Percentiles rank a stretch among this genome's conserved stretches.
phyloP scores from a whole-genome alignment of 2,888 invertebrate species.

The Hirtodrosophila cameraria region DNA sequence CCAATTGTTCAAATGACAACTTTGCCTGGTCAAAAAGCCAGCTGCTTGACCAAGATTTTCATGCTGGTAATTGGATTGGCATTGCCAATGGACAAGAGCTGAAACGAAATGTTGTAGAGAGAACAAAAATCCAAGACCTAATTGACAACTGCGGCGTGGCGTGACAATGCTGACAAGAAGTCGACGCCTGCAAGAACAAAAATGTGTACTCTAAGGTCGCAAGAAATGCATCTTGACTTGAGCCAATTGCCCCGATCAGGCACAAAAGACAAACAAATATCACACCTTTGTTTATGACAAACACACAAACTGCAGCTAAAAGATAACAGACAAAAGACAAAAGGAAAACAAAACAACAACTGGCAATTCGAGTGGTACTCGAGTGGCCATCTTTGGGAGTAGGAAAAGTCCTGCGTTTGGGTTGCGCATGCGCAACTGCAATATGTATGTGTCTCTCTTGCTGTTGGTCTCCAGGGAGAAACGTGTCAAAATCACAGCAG shows the following conservation, averaged over 20 bases:
- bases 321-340: constrained; percentile 24
- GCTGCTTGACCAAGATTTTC: constrained; percentile 54
- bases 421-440: constrained; percentile 68
- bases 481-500: constrained; percentile 64
- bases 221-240: constrained; percentile 75
- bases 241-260: constrained; percentile 75
- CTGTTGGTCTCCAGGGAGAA: constrained; percentile 36
- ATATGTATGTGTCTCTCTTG: constrained; percentile 11
- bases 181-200: constrained; percentile 41
- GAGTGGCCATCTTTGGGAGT: constrained; percentile 47
- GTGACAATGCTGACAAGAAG: constrained; percentile 71
- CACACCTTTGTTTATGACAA: constrained; percentile 69
- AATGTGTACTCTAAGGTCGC: constrained; percentile 27
- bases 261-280: constrained; percentile 76
- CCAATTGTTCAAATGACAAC: constrained; percentile 23
- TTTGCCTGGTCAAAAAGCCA: constrained; percentile 29
- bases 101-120: constrained; percentile 9
- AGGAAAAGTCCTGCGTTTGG: constrained; percentile 11
- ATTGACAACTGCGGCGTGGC: constrained; percentile 66
- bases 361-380: constrained; percentile 20
- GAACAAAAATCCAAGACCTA: constrained; percentile 52
- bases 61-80: constrained; percentile 64
- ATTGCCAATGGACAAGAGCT: constrained; percentile 11
- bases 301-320: constrained; percentile 12
- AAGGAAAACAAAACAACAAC: constrained; percentile 13